Evolutionary conservation across 2,888 invertebrate species (phyloP), one percentile per base, ranked within the genome.

Genomic region (Laothoe populi): DNA sequence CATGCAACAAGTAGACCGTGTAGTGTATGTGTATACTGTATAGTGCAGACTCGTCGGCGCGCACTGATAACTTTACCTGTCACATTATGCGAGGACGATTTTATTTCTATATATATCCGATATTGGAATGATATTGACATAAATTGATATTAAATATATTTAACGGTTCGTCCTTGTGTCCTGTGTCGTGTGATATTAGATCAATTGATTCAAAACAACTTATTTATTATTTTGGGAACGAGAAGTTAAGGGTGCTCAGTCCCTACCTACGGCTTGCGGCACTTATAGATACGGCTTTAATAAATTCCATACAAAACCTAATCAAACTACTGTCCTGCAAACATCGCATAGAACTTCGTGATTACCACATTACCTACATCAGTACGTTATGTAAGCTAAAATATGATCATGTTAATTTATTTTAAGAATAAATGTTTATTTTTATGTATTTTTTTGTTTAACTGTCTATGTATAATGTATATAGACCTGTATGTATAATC

Each of bases 361-460:
- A 79, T 82, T 76, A 79, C 75, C 77, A 75, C 70, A 68, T 77
- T 77, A 72, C n/a, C n/a, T n/a, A n/a, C n/a, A n/a, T n/a, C 77
- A 79, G 73, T 79, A 73, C 76, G 65, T 68, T 66, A 71, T 70
- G 62, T 71, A 76, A 75, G 71, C 68, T 68, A 71, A 77, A 69
- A 73, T 70, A 64, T 67, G 71, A 81, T 77, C 77, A 71, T 82
- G 78, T 84, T 83, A 83, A 84, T 84, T 84, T 84, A 84, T 83
- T 84, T 79, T 77, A 67, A 80, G 78, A 79, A 81, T 81, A 80
- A 75, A 77, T 81, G 79, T 81, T 81, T 79, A 75, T 78, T 76
- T 74, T 68, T 75, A 72, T 72, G 66, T 68, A 70, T 71, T 70
- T 70, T 63, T 70, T 64, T 70, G 71, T 69, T 70, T 73, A 70